Base-by-base conservation (phyloP, 2,797 vertebrate species). In the Strix occidentalis region DNA sequence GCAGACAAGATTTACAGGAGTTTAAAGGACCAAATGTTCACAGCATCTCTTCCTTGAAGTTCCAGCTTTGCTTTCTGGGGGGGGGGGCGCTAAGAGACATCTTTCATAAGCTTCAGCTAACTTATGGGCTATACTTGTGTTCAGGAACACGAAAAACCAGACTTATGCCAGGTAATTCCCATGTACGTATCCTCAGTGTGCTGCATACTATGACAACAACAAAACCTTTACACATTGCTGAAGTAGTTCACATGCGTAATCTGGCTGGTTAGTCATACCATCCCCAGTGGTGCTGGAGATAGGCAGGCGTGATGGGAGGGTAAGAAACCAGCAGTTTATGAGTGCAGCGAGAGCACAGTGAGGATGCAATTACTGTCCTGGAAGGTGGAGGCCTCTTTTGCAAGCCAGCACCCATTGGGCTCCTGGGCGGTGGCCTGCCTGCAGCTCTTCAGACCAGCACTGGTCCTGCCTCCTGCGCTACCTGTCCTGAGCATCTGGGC, bases 291-390 rank as follows among this genome's bases (percentile, higher is more conserved):
- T 39, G 63, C 70, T 29, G 41, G 48, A 84, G 89, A 25, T 5
- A 31, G 39, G 54, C 85, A 41, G 81, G 19, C 2, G 4, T 1
- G 29, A 23, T 1, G 56, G 77, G 20, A 63, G 61, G 12, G 50
- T 13, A 6, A 29, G 57, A 31, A 84, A 25, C 43, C 39, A 51
- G 54, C 65, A 16, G 45, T 18, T 69, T 6, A 21, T 20, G 77
- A 20, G 35, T 3, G 14, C 69, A 81, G 54, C 0, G 1, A 66
- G 80, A 17, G 10, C n/a, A 10, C 2, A 3, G 53, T 2, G 74
- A 82, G 45, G 70, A 26, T 41, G 48, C 8, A 33, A 10, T 29
- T 20, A 16, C 18, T 26, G 35, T 5, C 46, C 57, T 61, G 61
- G 45, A 43, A 64, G 41, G 53, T 1, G 3, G 60, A 80, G 39